Evolutionary conservation across 1,140 invertebrate genomes (phyloP), one percentile per base, ranked within the genome.

Genomic region (Ephestia elutella): DNA sequence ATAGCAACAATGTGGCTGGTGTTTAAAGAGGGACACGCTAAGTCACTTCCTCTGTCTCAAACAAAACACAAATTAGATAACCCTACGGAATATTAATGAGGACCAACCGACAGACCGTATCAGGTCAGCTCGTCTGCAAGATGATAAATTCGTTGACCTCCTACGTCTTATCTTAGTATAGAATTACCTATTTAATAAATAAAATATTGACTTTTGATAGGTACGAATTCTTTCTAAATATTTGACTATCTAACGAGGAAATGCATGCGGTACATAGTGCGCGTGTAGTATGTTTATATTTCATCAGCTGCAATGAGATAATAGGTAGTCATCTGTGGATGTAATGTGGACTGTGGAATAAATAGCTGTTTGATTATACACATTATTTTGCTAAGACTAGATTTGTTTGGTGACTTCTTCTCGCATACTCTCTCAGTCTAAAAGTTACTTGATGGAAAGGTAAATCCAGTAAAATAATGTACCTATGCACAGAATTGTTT

Each of bases 1-100:
- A 44, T 44, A 15, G 38, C n/a, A 44, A 15, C 38, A 15, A 15
- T 44, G 19, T 25, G 50, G 50, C 30, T 32, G 9, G 9, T 32
- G 7, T 25, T n/a, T n/a, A 2, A 25, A 25, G 2, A 32, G 30
- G 30, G 30, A 9, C 20, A 53, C 50, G n/a, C n/a, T 25, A 53
- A 25, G 18, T 20, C 58, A 79, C 76, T 84, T 87, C 81, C 82
- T 85, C 65, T 71, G 76, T 70, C 70, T 73, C 69, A 67, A 19
- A 79, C 69, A 67, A 19, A 79, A 85, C 68, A 85, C 82, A 82
- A 80, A 85, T 82, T 85, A 82, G 75, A 79, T 67, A 71, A 78
- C 67, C 55, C 68, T 63, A 55, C 56, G 59, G 82, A 87, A 87
- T 87, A 82, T 75, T 81, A 84, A 87, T 81, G 73, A 77, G 66